Conservation (phyloP, 2,113 vertebrate genomes). For the Scortum barcoo region DNA sequence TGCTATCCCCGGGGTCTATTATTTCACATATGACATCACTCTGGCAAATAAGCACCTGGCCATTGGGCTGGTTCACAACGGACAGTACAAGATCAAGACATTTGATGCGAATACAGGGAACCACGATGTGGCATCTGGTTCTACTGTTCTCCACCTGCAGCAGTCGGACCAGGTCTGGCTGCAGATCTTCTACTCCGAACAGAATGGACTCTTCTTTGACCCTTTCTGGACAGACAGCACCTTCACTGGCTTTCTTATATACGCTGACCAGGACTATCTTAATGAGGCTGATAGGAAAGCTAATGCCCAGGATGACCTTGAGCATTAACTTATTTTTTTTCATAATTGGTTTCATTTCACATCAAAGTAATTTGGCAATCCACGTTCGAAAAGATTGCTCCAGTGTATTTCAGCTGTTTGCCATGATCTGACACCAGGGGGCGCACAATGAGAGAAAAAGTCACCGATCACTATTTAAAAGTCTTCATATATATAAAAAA, state of each 20-base stretch:
- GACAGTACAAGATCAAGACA: constrained; percentile 95
- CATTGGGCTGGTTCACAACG: constrained; percentile 96
- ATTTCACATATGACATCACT: constrained; percentile 96
- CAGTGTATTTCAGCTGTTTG: neutral
- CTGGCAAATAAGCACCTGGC: constrained; percentile 97
- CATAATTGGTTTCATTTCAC: neutral
- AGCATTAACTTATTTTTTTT: neutral
- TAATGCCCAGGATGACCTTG: constrained; percentile 48
- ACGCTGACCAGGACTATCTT: constrained; percentile 89
- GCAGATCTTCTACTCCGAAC: constrained; percentile 98
- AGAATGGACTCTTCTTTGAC: constrained; percentile 97
- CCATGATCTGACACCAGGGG: constrained; percentile 60
- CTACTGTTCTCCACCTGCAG: constrained; percentile 92
- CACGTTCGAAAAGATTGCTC: neutral
- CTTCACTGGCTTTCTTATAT: constrained; percentile 97
- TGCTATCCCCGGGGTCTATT: constrained; percentile 92
- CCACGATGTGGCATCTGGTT: constrained; percentile 94
- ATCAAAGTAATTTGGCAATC: neutral
- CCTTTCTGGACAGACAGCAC: constrained; percentile 98
- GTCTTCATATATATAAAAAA: neutral
- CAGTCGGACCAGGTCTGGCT: constrained; percentile 94
- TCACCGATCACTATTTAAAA: neutral
- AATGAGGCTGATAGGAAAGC: constrained; percentile 82
- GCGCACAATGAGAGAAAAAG: constrained; percentile 33
- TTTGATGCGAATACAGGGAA: constrained; percentile 98